Conservation (phyloP, 2,888 invertebrate species). For the Lithophane socia region DNA sequence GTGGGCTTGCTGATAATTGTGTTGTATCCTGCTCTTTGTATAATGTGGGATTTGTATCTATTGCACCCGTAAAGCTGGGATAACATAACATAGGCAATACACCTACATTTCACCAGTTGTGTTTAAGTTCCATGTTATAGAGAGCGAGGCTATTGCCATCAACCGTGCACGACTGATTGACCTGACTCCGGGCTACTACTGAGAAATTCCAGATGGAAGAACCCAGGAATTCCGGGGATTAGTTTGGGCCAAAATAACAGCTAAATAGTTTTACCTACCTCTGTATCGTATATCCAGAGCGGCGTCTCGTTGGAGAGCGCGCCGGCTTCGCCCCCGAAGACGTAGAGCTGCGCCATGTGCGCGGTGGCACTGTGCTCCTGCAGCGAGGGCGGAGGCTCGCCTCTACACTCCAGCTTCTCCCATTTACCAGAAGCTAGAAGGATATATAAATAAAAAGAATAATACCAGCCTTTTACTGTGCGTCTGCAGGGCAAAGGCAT, state of each 20-base stretch:
- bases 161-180: not conserved
- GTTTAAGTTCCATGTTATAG: not conserved
- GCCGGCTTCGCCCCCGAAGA: conserved; percentile 97
- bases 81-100: not conserved
- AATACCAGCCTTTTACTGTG: not conserved
- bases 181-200: not conserved
- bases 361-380: conserved; percentile 96
- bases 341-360: conserved; percentile 93
- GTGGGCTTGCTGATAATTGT: not conserved
- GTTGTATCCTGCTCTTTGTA: not conserved
- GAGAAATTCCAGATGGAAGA: not conserved
- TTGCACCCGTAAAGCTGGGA: not conserved
- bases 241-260: not conserved
- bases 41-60: not conserved
- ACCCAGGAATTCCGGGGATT: not conserved
- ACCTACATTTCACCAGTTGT: not conserved
- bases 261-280: conserved; percentile 90
- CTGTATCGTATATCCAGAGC: conserved; percentile 95
- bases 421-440: conserved; percentile 93
- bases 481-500: not conserved
- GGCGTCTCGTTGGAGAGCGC: conserved; percentile 95
- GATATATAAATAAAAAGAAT: not conserved
- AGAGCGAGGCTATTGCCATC: no score
- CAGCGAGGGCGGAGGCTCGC: conserved; percentile 94
- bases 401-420: conserved; percentile 93